Evolutionary conservation across 2,113 vertebrate genomes (phyloP), one percentile per base, ranked within the genome.

Genomic region (Pelodiscus sinensis): DNA sequence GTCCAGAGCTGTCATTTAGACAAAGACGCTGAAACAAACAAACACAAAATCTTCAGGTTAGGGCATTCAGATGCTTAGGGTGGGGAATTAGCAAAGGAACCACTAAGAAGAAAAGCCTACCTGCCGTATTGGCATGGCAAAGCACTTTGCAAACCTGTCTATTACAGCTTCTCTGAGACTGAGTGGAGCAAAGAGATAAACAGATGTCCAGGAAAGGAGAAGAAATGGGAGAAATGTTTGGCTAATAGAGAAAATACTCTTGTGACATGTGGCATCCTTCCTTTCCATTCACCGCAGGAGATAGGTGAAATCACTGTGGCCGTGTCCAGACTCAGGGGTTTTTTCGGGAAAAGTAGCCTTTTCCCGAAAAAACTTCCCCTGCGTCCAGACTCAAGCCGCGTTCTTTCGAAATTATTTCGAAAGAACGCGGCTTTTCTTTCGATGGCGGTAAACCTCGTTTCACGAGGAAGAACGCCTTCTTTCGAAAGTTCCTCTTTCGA

Each of bases 1-100:
- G 99, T 29, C 99, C 99, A 0, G 99, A 98, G 92, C 98, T 99
- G 89, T 99, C 99, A 0, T 99, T 99, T 91, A 99, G 97, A 97
- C 99, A 99, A 14, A 99, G 98, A 51, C 99, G 98, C 99, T 99
- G 84, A 5, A 31, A 31, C 54, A 50, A 60, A 25, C 11, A 57
- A 62, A 78, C 3, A 15, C 14, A 57, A 52, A 31, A 73, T 29
- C 9, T n/a, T 22, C 15, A 85, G 92, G 55, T 9, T 16, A 95
- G 38, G 1, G 1, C 1, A 0, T 55, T 29, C 82, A 44, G 52
- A 44, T 0, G 8, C 44, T 73, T 0, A 1, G 82, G 77, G 58
- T 54, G 25, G n/a, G 56, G 60, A 1, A 0, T 2, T 21, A 29
- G 85, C 77, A 50, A 57, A 38, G 84, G 60, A n/a, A 56, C 44